These are phyloP conservation scores for Neomorphus geoffroyi DNA, from an alignment of 2,797 vertebrate genomes.

Conservation along the genomic window DNA sequence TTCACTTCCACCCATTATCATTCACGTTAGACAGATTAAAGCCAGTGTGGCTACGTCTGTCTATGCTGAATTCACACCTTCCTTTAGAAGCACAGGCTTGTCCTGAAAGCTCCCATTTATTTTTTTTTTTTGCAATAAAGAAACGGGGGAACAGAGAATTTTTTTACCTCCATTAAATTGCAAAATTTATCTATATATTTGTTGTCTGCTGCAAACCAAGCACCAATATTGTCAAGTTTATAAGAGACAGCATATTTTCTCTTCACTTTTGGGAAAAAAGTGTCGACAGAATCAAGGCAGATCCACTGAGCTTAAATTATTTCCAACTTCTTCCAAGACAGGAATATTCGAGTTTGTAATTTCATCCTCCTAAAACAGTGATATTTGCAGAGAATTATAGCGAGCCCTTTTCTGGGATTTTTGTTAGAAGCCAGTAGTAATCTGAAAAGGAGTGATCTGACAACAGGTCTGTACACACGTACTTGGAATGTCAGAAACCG, in stretches of 20 bases:
- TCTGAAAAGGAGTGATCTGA: neutral
- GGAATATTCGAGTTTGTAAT: neutral
- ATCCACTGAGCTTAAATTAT: neutral
- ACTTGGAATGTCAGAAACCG: neutral
- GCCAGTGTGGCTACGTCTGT: neutral
- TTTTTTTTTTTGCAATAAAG: neutral
- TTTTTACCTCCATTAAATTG: neutral
- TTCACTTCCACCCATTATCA: neutral
- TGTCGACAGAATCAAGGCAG: neutral
- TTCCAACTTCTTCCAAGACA: neutral
- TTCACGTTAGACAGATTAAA: neutral
- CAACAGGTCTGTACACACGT: neutral
- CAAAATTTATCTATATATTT: neutral
- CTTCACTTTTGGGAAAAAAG: neutral
- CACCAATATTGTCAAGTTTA: neutral
- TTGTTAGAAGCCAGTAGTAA: neutral
- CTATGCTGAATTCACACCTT: neutral
- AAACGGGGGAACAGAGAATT: neutral
- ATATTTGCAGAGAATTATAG: neutral
- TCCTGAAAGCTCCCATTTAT: neutral
- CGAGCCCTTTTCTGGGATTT: neutral
- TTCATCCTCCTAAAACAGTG: neutral
- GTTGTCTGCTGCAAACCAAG: neutral
- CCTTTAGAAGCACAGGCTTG: neutral
- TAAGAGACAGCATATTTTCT: neutral